phyloP scores from a whole-genome alignment of 2,113 vertebrate species.

The Galemys pyrenaicus region DNA sequence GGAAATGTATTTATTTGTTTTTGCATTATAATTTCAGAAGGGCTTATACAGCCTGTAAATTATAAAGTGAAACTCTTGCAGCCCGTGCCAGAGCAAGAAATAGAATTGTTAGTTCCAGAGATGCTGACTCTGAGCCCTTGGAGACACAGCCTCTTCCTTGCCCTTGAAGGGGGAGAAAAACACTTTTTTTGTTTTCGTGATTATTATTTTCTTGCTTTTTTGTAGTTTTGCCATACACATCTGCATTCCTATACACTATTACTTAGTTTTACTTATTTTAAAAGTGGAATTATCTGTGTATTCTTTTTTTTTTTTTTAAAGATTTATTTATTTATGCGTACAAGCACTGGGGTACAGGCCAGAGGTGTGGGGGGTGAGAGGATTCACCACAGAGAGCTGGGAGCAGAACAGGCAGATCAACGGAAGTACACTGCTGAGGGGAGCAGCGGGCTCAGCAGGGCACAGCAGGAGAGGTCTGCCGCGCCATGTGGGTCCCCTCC shows the following conservation, averaged over 20 bases:
- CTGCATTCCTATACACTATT: neutral
- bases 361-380: too few relatives aligned
- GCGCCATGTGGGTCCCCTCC: too few relatives aligned
- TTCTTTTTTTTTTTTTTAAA: too few relatives aligned
- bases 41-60: neutral
- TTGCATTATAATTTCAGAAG: neutral
- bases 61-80: constrained; percentile 2
- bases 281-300: neutral
- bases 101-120: neutral
- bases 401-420: too few relatives aligned
- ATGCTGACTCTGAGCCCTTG: neutral
- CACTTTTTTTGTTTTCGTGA: neutral
- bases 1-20: constrained; percentile 32
- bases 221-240: neutral
- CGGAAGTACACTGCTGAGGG: too few relatives aligned
- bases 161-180: neutral
- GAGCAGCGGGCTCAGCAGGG: too few relatives aligned
- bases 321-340: too few relatives aligned
- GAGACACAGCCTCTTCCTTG: neutral
- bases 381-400: too few relatives aligned
- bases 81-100: neutral
- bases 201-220: neutral
- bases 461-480: too few relatives aligned
- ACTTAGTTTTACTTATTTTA: neutral
- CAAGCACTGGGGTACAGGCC: too few relatives aligned